Conservation (phyloP, 1,140 invertebrate genomes). For the Eueides isabella region DNA sequence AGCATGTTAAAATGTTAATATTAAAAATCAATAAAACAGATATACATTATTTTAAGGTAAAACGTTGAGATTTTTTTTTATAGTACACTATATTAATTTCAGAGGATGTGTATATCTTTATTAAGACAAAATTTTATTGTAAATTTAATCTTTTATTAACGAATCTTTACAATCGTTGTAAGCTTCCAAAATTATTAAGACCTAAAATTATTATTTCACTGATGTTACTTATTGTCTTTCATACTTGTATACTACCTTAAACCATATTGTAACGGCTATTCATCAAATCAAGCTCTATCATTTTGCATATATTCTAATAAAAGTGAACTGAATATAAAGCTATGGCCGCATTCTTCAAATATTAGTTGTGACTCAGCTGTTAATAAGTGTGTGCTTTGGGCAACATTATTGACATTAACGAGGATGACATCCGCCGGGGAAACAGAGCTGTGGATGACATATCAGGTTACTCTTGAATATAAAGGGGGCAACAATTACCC, state of each 20-base stretch:
- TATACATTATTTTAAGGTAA: too few species aligned
- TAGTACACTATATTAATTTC: too few species aligned
- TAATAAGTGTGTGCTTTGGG: constrained; percentile 74
- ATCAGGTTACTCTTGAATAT: constrained; percentile 71
- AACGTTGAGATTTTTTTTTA: too few species aligned
- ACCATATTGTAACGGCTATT: background rate
- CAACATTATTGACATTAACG: constrained; percentile 75
- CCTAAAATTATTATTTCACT: background rate
- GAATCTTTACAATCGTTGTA: too few species aligned
- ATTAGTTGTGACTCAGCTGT: constrained; percentile 59
- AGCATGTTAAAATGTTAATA: too few species aligned
- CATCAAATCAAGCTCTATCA: background rate
- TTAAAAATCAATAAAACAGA: too few species aligned
- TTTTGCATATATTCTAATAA: background rate
- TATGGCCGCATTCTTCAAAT: constrained; percentile 25
- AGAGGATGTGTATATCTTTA: too few species aligned
- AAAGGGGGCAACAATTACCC: constrained; percentile 72
- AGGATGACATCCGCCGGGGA: constrained; percentile 67
- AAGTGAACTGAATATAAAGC: background rate
- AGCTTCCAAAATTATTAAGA: too few species aligned
- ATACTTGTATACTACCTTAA: background rate
- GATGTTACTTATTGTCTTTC: background rate
- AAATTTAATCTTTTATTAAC: too few species aligned
- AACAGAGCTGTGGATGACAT: constrained; percentile 64
- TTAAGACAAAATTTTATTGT: too few species aligned